phyloP scores from a whole-genome alignment of 2,797 vertebrate species.

The Melanotaenia parkinsoni region DNA sequence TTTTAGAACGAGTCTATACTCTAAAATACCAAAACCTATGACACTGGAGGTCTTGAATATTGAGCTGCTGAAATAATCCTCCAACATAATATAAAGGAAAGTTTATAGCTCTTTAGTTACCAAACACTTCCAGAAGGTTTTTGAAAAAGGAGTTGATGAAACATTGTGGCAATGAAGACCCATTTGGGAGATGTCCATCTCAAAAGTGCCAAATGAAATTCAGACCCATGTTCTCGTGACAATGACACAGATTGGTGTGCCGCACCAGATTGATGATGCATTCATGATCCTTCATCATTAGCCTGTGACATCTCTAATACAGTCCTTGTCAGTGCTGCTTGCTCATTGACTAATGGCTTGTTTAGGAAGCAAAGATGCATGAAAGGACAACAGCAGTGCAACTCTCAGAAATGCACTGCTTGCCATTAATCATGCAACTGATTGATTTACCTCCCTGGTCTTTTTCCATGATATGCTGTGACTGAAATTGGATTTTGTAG shows the following conservation, averaged over 20 bases:
- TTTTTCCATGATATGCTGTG: no score
- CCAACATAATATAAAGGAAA: no score
- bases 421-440: not conserved
- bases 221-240: not conserved
- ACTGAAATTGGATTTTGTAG: no score
- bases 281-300: conserved; percentile 10
- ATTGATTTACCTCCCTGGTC: not conserved
- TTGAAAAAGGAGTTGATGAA: no score
- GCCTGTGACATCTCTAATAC: conserved; percentile 20
- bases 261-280: not conserved
- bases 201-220: not conserved
- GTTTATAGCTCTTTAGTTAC: no score
- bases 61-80: no score
- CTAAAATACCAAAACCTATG: no score
- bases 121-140: no score
- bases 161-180: no score
- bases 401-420: not conserved
- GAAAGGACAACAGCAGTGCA: conserved; percentile 14
- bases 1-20: no score
- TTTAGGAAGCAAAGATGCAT: conserved; percentile 32
- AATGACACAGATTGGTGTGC: conserved; percentile 1
- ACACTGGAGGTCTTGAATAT: no score
- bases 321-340: conserved; percentile 20
- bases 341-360: conserved; percentile 16
- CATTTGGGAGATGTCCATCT: no score